Evolutionary conservation across 2,113 vertebrate genomes (phyloP).

Genomic region (Halcyon malimbica): DNA sequence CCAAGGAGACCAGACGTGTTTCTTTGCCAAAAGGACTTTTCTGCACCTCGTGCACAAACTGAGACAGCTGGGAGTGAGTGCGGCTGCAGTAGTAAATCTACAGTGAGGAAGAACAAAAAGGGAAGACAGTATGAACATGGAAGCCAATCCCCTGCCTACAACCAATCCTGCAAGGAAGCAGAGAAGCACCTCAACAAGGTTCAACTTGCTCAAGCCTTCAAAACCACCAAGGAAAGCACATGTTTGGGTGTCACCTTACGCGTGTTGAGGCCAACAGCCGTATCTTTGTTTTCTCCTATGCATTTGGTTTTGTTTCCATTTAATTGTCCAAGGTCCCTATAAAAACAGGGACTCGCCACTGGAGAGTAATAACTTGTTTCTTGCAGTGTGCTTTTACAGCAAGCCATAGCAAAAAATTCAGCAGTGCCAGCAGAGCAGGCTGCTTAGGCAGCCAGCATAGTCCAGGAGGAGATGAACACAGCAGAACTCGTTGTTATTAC

Average conservation of each 20-base stretch:
- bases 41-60: conserved; percentile 93
- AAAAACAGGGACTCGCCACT: background rate
- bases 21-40: conserved; percentile 91
- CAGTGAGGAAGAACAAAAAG: background rate
- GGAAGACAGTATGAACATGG: background rate
- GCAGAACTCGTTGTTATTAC: background rate
- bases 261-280: background rate
- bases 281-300: background rate
- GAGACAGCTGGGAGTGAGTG: conserved; percentile 95
- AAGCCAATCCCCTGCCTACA: background rate
- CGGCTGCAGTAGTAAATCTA: conserved; percentile 98
- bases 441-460: background rate
- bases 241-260: background rate
- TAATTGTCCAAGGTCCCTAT: background rate
- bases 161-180: background rate
- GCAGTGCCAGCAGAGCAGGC: background rate
- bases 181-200: background rate
- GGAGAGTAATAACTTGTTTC: background rate
- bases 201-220: background rate
- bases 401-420: conserved; percentile 1
- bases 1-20: conserved; percentile 86
- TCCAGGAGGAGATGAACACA: background rate
- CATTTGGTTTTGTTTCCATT: background rate
- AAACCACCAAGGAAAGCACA: background rate
- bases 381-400: background rate